Evolutionary conservation across 2,888 invertebrate species (phyloP).

Genomic region (Physocephala rufipes): DNA sequence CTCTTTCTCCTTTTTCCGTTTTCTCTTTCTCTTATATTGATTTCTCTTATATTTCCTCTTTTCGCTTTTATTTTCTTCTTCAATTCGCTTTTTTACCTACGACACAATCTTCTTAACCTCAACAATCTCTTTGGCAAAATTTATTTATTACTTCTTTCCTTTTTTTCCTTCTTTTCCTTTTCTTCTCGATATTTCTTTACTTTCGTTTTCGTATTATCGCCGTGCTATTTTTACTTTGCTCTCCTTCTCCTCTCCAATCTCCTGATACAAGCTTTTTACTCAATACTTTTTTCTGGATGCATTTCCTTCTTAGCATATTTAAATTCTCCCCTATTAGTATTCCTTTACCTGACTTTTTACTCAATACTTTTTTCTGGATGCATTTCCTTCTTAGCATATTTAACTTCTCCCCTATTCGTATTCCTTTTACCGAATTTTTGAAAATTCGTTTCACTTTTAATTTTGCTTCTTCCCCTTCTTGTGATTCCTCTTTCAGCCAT

Average conservation of each 20-base stretch:
- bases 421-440: too few species aligned
- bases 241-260: not conserved
- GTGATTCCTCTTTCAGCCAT: too few species aligned
- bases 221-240: not conserved
- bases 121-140: too few species aligned
- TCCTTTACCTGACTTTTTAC: too few species aligned
- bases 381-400: too few species aligned
- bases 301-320: too few species aligned
- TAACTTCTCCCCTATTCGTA: too few species aligned
- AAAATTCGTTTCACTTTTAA: too few species aligned
- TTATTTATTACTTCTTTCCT: not conserved
- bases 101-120: not conserved
- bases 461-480: too few species aligned
- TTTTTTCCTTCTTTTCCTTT: not conserved
- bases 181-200: not conserved
- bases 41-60: constrained; percentile 24
- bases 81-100: not conserved
- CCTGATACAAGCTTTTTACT: not conserved
- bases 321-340: too few species aligned
- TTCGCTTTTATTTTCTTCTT: not conserved
- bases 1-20: not conserved
- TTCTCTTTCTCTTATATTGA: constrained; percentile 15
- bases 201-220: not conserved
- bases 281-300: too few species aligned
- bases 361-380: too few species aligned